phyloP scores from a whole-genome alignment of 1,140 invertebrate species.

The Aradophagus sp. region DNA sequence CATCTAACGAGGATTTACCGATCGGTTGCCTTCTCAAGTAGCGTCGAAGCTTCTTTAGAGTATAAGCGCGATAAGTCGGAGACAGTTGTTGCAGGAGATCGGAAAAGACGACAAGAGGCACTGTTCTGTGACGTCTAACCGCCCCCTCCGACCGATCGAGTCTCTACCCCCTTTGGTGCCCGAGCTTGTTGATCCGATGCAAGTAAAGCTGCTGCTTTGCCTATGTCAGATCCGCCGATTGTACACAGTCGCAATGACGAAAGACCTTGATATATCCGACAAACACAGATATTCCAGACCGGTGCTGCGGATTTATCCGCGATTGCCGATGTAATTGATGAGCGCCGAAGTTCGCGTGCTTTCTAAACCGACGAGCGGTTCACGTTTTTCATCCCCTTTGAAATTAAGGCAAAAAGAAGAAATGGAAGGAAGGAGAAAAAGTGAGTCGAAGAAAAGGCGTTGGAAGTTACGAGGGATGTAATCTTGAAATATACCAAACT shows the following conservation, averaged over 20 bases:
- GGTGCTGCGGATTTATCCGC: constrained; percentile 69
- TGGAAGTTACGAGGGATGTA: no score
- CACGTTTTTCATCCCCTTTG: no score
- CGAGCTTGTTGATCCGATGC: no score
- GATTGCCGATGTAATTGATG: constrained; percentile 70
- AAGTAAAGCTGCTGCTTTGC: constrained; percentile 53
- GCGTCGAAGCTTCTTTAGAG: constrained; percentile 31
- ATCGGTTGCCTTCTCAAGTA: constrained; percentile 16
- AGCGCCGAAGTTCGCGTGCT: constrained; percentile 23
- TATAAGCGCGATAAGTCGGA: constrained; percentile 56
- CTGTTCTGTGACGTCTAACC: constrained; percentile 40
- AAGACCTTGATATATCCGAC: constrained; percentile 72
- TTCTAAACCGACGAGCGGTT: no score
- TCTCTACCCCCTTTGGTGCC: no score
- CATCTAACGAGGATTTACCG: constrained; percentile 69
- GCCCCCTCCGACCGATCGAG: constrained; percentile 1
- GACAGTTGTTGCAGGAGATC: constrained; percentile 40
- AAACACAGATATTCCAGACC: constrained; percentile 65
- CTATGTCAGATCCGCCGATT: constrained; percentile 41
- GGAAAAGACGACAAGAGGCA: constrained; percentile 53
- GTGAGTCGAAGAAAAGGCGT: no score
- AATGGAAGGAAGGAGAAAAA: no score
- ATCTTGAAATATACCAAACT: no score
- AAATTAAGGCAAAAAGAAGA: no score
- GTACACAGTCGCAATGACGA: constrained; percentile 58